Conservation (phyloP, 2,113 vertebrate species). For the Sphaerodactylus townsendi region DNA sequence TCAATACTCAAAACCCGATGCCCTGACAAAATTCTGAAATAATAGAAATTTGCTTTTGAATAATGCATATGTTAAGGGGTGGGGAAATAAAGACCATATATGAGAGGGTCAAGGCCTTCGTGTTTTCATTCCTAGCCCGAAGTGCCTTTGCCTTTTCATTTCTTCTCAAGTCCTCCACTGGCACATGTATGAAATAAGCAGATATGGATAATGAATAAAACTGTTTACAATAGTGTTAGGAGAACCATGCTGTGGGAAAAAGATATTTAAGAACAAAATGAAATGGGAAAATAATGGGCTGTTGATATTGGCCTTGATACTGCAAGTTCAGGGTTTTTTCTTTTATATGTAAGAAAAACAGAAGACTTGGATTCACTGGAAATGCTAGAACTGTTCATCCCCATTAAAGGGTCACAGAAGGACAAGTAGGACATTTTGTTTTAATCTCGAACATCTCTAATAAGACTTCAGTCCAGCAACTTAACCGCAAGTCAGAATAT, state of each 20-base stretch:
- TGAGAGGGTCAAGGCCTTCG: conserved; percentile 1
- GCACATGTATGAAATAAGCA: neutral
- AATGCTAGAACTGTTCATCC: neutral
- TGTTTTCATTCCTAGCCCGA: conserved; percentile 6
- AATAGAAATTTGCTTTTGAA: neutral
- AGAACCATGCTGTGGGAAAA: neutral
- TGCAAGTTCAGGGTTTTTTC: neutral
- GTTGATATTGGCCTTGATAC: neutral
- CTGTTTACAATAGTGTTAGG: neutral
- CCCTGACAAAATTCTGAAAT: neutral
- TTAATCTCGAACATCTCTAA: neutral
- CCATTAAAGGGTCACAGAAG: neutral
- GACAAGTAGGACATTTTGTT: neutral
- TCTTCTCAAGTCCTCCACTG: neutral
- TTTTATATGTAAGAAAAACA: neutral
- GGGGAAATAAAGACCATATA: neutral
- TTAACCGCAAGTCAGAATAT: no score
- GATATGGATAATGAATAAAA: neutral
- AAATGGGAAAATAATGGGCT: conserved; percentile 2
- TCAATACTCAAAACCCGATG: neutral
- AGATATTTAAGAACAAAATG: neutral
- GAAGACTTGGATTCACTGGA: neutral
- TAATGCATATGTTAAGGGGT: neutral
- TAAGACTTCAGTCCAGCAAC: no score
- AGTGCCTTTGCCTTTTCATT: neutral